Conservation (phyloP, 64 coral and sea anemone species). For the Actinia equina region DNA sequence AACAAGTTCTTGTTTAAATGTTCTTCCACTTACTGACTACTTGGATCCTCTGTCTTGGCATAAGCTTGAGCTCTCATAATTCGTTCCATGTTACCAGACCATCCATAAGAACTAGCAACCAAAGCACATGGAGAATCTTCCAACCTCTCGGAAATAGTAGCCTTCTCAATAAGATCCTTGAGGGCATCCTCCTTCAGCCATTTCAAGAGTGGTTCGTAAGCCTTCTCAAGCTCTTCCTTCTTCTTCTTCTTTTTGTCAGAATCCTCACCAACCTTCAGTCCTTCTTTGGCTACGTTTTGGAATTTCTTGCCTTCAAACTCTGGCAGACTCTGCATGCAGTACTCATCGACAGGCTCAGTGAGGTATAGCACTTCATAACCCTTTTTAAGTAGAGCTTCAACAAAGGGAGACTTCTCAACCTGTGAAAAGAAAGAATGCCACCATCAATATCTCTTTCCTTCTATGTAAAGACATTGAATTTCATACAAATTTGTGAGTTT, state of each 20-base stretch:
- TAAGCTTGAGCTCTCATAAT: conserved; percentile 99
- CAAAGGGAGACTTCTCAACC: conserved; percentile 96
- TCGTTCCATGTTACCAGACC: conserved; percentile 99
- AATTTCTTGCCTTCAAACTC: conserved; percentile 99
- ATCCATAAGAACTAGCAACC: conserved; percentile 96
- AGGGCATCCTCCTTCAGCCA: conserved; percentile 98
- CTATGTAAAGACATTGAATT: background rate
- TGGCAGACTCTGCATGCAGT: conserved; percentile 97
- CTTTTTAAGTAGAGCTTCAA: conserved; percentile 86
- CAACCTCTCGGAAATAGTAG: conserved; percentile 84
- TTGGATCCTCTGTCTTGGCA: conserved; percentile 88
- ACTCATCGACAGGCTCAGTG: conserved; percentile 96
- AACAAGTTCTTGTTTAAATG: background rate
- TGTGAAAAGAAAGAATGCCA: background rate
- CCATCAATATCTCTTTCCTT: background rate
- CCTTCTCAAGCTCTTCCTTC: conserved; percentile 84
- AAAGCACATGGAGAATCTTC: conserved; percentile 90
- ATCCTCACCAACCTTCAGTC: conserved; percentile 84
- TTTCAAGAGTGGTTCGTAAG: conserved; percentile 94
- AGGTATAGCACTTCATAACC: conserved; percentile 97
- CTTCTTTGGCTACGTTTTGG: conserved; percentile 99
- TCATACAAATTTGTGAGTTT: too few relatives aligned
- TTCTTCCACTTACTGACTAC: conserved; percentile 64
- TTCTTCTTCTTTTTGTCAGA: conserved; percentile 91
- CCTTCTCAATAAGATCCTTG: conserved; percentile 96